phyloP scores from a whole-genome alignment of 2,888 invertebrate species.

The Parapristionchus giblindavisi region DNA sequence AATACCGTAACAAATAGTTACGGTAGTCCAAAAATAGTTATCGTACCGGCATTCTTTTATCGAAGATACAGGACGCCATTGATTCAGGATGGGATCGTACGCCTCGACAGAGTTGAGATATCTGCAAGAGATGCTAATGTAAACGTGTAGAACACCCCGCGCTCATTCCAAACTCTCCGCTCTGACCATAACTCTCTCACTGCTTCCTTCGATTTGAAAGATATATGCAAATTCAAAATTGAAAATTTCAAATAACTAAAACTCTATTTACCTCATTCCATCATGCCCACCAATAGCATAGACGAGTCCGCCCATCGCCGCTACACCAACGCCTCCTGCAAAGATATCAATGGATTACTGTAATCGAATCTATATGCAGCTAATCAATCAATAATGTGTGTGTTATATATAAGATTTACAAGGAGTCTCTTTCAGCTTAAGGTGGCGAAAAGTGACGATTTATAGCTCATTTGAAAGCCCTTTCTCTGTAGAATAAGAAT shows the following conservation, averaged over 20 bases:
- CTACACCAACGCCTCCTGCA: constrained; percentile 70
- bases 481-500: too few relatives aligned
- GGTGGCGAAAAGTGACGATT: too few relatives aligned
- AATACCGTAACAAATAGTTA: neutral
- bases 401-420: too few relatives aligned
- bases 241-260: constrained; percentile 37
- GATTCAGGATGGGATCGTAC: constrained; percentile 64
- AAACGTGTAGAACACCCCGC: neutral
- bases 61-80: constrained; percentile 70
- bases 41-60: constrained; percentile 69
- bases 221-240: neutral
- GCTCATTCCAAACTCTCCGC: neutral
- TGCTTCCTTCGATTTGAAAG: neutral
- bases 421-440: too few relatives aligned
- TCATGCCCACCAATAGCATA: constrained; percentile 71
- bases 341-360: too few relatives aligned
- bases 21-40: neutral
- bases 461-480: too few relatives aligned
- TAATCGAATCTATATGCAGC: too few relatives aligned
- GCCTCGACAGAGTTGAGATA: constrained; percentile 65
- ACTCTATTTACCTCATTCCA: constrained; percentile 42
- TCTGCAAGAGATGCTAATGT: constrained; percentile 17
- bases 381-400: too few relatives aligned
- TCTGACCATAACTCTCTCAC: neutral
- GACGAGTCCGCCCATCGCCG: constrained; percentile 69